These are phyloP conservation scores for Caloenas nicobarica DNA, from an alignment of 2,113 vertebrate genomes.

Conservation along the genomic window DNA sequence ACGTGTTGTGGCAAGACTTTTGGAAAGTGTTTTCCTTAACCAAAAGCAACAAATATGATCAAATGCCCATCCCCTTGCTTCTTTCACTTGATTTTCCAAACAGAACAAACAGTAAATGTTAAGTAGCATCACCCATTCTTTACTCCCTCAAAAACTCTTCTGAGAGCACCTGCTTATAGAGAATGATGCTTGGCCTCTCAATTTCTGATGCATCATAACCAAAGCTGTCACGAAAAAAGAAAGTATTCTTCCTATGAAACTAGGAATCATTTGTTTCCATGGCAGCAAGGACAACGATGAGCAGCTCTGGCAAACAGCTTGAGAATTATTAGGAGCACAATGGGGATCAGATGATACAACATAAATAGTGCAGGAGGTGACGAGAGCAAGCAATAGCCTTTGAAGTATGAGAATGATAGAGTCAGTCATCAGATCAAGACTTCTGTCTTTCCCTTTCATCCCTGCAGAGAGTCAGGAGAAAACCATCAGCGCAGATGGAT, in stretches of 20 bases:
- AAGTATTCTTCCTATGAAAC: constrained; percentile 27
- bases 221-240: background rate
- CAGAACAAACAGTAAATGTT: constrained; percentile 17
- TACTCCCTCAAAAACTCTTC: background rate
- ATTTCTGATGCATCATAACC: constrained; percentile 16
- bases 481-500: background rate
- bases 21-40: background rate
- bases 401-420: constrained; percentile 34
- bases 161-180: constrained; percentile 5
- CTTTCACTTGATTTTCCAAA: constrained; percentile 3
- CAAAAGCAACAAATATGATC: background rate
- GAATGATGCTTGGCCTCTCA: background rate
- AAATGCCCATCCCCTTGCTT: background rate
- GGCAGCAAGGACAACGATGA: constrained; percentile 40
- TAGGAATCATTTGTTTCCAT: constrained; percentile 58
- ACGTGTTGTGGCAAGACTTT: background rate
- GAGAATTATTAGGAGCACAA: constrained; percentile 26
- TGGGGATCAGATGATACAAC: background rate
- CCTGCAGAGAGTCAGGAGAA: background rate
- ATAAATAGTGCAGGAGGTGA: constrained; percentile 32
- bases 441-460: constrained; percentile 13
- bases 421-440: background rate
- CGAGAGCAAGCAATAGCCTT: constrained; percentile 5
- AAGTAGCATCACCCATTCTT: background rate
- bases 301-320: constrained; percentile 2